These are phyloP conservation scores for Cheilosia pagana DNA, from an alignment of 2,888 invertebrate genomes.

Conservation along the genomic window DNA sequence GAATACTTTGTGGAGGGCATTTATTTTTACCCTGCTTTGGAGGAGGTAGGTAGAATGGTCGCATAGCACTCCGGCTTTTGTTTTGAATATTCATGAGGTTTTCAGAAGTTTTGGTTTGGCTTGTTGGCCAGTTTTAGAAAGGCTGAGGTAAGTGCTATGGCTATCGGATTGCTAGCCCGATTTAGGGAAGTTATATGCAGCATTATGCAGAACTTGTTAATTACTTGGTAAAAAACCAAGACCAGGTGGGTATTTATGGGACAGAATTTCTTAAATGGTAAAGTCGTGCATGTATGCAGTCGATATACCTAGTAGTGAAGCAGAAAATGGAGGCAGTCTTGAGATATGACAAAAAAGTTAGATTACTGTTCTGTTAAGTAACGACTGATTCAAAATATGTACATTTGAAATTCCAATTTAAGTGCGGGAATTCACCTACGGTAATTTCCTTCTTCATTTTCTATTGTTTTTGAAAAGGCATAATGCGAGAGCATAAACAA, in stretches of 20 bases:
- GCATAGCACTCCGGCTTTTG: background rate
- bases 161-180: background rate
- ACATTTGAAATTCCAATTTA: too few relatives aligned
- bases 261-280: background rate
- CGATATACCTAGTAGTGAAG: too few relatives aligned
- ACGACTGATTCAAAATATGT: too few relatives aligned
- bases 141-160: constrained; percentile 6
- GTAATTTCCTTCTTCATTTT: too few relatives aligned
- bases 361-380: too few relatives aligned
- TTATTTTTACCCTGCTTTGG: background rate
- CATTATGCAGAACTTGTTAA: constrained; percentile 7
- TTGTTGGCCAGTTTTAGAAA: constrained; percentile 18
- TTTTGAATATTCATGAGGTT: constrained; percentile 58
- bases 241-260: background rate
- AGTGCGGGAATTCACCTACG: too few relatives aligned
- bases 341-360: too few relatives aligned
- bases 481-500: too few relatives aligned
- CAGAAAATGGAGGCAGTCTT: too few relatives aligned
- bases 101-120: constrained; percentile 19
- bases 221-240: background rate
- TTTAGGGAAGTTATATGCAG: constrained; percentile 4
- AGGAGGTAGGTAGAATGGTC: background rate
- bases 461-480: too few relatives aligned
- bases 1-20: constrained; percentile 21
- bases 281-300: too few relatives aligned